Base-by-base conservation (phyloP, 2,888 invertebrate species). In the Kuschelorhynchus macadamiae region DNA sequence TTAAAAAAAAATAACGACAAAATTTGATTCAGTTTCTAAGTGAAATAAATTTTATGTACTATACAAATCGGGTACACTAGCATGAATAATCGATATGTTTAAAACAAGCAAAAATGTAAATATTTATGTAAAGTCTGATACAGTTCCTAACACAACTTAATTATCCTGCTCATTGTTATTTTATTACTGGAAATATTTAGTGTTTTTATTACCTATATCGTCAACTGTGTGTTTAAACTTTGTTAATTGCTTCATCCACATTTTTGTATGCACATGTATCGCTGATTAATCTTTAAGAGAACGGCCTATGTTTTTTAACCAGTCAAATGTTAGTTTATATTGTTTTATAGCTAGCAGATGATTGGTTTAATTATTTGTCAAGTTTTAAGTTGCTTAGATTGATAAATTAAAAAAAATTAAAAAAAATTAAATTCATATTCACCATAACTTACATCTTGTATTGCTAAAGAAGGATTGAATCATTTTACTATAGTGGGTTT, bases 51-150 rank as follows among this genome's bases (percentile, higher is more conserved):
- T n/a, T n/a, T n/a, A n/a, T n/a, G n/a, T n/a, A n/a, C n/a, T 25
- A 25, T 25, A 7, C 25, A 25, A 25, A 3, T 5, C 25, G 7
- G 7, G 7, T 25, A 36, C 11, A 3, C 36, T 36, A 36, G 11
- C 36, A 36, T 36, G 5, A 36, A 12, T 12, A 36, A 12, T 11
- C 36, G 12, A 36, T 36, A 36, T 11, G 32, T 32, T 32, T 36
- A 36, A 3, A 36, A 36, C 11, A 9, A 3, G 36, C 11, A 9
- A 36, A 36, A 36, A 36, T 36, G 36, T 36, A 36, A 36, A 36
- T 36, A 36, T 36, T 36, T 36, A 36, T 12, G 36, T 11, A 36
- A 12, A 36, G 36, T 36, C 36, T 36, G 36, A 36, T 36, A 11
- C 12, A 36, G 36, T 36, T 36, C 2, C 3, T 36, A 36, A 36